Conservation (phyloP, 1,140 invertebrate genomes). For the Nilaparvata lugens region DNA sequence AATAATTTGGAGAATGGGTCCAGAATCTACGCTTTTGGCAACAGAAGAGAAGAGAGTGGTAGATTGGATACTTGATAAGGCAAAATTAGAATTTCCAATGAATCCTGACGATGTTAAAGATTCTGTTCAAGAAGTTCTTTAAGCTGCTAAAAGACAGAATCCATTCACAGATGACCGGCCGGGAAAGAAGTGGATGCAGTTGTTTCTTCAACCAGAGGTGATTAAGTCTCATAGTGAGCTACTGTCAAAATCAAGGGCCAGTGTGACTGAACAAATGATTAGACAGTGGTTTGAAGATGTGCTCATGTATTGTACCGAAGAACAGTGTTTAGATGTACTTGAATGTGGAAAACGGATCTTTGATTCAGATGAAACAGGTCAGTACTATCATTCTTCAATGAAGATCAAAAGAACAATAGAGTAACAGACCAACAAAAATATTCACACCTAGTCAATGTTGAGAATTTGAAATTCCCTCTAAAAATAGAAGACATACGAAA, state of each 20-base stretch:
- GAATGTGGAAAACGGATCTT: slow-evolving; percentile 18
- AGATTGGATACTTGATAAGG: not conserved
- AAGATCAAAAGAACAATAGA: no score
- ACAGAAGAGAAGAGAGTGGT: not conserved
- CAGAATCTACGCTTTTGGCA: not conserved
- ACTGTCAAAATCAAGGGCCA: slow-evolving; percentile 24
- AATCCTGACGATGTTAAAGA: not conserved
- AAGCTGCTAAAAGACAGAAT: slow-evolving; percentile 19
- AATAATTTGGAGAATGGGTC: not conserved
- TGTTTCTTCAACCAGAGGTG: slow-evolving; percentile 29
- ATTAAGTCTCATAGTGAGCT: slow-evolving; percentile 20
- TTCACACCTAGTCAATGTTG: no score
- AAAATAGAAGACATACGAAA: no score
- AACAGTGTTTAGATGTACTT: slow-evolving; percentile 15
- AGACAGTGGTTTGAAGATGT: slow-evolving; percentile 29
- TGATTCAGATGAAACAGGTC: slow-evolving; percentile 24
- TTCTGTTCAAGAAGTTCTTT: not conserved
- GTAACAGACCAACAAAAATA: no score
- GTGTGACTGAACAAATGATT: slow-evolving; percentile 26
- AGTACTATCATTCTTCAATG: no score
- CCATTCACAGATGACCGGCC: slow-evolving; percentile 29
- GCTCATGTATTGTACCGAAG: slow-evolving; percentile 24
- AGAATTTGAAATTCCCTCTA: no score
- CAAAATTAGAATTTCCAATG: not conserved
- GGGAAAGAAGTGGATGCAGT: slow-evolving; percentile 31